Base-by-base conservation (phyloP, 2,113 vertebrate species). In the Ictidomys tridecemlineatus region DNA sequence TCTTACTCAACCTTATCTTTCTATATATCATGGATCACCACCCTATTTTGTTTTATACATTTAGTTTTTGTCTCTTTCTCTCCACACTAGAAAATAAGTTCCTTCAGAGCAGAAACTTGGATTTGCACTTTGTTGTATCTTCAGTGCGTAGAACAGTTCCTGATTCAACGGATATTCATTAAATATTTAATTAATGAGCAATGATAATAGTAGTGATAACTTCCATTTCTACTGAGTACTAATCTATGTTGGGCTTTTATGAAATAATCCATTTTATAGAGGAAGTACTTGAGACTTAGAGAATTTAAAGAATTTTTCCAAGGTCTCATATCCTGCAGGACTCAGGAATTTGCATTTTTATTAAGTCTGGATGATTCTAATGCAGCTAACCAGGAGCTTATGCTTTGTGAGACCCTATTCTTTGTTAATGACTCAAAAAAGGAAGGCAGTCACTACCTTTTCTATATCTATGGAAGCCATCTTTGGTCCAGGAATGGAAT, bases 301-400 rank as follows among this genome's bases (percentile, higher is more conserved):
- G 69, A 94, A 92, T 63, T 77, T 92, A 91, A 86, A 32, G 58
- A 58, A 78, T 70, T 74, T 85, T 95, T 95, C n/a, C 28, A 79
- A 69, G 63, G 11, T 92, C 22, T 56, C 13, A 56, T 88, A 22
- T 42, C 26, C 34, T 42, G 28, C 85, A 65, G 72, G n/a, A 45
- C 70, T 84, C 37, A 85, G 51, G 58, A 87, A 28, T 80, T 20
- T 93, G 34, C 20, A 22, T 83, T 96, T 94, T 93, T 76, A 61
- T 22, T 85, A 85, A 85, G 14, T 92, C 16, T 56, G 28, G 16
- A 70, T 91, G 53, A 89, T 91, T 95, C 37, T 69, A 73, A 45
- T 76, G 16, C 13, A 76, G 89, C 18, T 72, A 39, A 76, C 10
- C 7, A 53, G 42, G 51, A 26, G 14, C 37, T 63, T 37, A 7